Evolutionary conservation across 1,140 invertebrate genomes (phyloP).

Genomic region (Medauroidea extradentata): DNA sequence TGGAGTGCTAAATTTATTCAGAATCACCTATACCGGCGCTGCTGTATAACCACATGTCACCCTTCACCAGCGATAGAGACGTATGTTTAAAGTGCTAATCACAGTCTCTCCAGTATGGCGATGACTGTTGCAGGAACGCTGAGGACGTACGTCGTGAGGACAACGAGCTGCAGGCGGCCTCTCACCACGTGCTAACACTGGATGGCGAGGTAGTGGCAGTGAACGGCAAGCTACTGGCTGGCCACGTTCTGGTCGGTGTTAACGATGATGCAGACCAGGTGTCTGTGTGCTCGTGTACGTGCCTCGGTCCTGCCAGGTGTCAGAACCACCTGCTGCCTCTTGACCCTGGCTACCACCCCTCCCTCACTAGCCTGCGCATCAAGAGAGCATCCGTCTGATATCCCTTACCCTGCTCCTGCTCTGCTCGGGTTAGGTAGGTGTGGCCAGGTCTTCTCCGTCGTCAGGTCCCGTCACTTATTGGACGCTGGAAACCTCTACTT

Average conservation of each 20-base stretch:
- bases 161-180: conserved; percentile 67
- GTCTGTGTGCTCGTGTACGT: conserved; percentile 71
- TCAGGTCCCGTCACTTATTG: no score
- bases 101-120: no score
- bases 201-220: conserved; percentile 95
- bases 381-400: conserved; percentile 5
- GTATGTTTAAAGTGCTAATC: no score
- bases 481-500: no score
- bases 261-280: conserved; percentile 53
- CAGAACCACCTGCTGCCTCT: conserved; percentile 9
- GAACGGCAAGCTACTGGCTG: conserved; percentile 75
- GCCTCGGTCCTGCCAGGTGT: conserved; percentile 45
- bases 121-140: conserved; percentile 59
- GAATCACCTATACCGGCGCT: no score
- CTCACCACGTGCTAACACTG: conserved; percentile 70
- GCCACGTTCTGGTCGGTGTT: conserved; percentile 46
- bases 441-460: no score
- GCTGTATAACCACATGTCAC: no score
- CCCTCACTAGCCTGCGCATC: not conserved
- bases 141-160: conserved; percentile 85
- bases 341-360: conserved; percentile 7
- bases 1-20: no score
- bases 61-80: no score
- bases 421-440: no score
- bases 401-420: no score